These are phyloP conservation scores for Acropternis orthonyx DNA, from an alignment of 2,797 vertebrate species.

Conservation along the genomic window DNA sequence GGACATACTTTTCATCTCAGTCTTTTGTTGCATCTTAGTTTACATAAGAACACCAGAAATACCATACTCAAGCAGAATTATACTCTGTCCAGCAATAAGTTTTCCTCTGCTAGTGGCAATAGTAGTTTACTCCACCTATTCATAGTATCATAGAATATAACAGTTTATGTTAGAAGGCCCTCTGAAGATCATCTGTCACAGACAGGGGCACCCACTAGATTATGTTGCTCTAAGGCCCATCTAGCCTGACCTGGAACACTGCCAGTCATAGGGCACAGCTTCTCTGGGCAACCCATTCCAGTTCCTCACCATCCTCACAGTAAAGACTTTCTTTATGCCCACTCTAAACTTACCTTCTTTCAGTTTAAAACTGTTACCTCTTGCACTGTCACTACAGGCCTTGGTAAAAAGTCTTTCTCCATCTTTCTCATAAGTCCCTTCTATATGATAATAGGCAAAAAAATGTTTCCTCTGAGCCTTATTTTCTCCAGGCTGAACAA, in stretches of 20 bases:
- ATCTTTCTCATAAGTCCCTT: neutral
- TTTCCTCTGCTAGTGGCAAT: neutral
- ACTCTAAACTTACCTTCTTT: neutral
- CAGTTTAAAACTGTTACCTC: neutral
- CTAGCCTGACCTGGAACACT: neutral
- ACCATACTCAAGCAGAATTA: neutral
- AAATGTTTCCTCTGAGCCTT: neutral
- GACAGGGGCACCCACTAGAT: neutral
- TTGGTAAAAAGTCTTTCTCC: neutral
- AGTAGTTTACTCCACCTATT: neutral
- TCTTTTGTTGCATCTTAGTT: neutral
- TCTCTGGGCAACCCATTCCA: neutral
- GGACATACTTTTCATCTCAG: neutral
- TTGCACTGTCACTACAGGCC: neutral
- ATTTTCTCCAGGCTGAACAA: neutral
- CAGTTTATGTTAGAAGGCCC: neutral
- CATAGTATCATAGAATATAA: neutral
- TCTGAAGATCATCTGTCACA: neutral
- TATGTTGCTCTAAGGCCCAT: neutral
- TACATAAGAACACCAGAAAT: neutral
- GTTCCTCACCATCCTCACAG: neutral
- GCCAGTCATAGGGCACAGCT: fast-evolving
- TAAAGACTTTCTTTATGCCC: neutral
- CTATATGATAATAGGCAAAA: neutral
- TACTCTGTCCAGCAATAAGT: neutral